Conservation (phyloP, 2,113 vertebrate genomes). For the Rhinolophus sinicus region DNA sequence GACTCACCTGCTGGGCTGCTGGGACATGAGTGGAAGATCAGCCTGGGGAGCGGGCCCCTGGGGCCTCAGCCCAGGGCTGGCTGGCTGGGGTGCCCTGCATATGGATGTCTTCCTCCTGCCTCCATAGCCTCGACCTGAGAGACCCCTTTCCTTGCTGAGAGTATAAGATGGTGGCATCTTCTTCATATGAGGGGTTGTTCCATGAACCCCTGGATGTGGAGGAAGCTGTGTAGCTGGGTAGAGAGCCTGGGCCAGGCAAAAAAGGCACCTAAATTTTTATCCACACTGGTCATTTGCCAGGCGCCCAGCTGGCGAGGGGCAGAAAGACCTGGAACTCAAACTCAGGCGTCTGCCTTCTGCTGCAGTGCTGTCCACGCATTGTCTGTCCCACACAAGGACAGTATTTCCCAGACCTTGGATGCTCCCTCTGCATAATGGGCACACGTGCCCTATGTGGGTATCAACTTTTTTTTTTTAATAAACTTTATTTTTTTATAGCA, state of each 20-base stretch:
- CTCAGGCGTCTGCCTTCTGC: not conserved
- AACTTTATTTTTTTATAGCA: not conserved
- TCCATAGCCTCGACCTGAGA: not conserved
- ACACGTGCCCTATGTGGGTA: not conserved
- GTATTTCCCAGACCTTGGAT: not conserved
- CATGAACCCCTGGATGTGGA: not conserved
- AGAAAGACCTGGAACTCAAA: not conserved
- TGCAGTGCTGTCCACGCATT: not conserved
- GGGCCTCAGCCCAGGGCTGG: not conserved
- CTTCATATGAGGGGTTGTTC: not conserved
- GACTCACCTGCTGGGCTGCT: not conserved
- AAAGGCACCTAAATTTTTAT: not conserved
- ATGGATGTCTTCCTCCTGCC: not conserved
- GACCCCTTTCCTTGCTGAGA: not conserved
- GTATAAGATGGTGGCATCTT: not conserved
- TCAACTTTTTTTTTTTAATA: not conserved
- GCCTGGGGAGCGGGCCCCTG: not conserved
- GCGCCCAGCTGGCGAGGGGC: not conserved
- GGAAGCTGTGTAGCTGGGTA: not conserved
- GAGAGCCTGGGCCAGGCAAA: not conserved
- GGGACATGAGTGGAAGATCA: not conserved
- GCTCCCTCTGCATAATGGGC: not conserved
- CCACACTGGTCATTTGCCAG: not conserved
- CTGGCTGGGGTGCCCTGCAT: not conserved
- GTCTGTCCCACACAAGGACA: not conserved